Conservation (phyloP, 1,140 invertebrate genomes). For the Sitobion miscanthi region DNA sequence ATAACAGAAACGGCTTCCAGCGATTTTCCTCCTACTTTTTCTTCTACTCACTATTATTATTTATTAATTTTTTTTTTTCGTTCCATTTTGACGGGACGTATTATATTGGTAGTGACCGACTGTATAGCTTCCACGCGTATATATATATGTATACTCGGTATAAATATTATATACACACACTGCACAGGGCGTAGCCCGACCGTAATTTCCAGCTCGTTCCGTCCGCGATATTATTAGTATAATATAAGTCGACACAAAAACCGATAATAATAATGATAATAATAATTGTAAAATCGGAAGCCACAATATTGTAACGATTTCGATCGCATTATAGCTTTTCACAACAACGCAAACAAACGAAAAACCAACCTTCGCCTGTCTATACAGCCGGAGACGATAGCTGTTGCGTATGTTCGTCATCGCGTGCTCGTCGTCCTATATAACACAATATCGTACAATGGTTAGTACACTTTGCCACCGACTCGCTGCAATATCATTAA, state of each 20-base stretch:
- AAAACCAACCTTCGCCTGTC: background rate
- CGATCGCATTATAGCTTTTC: background rate
- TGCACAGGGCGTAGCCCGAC: background rate
- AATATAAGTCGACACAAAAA: conserved; percentile 7
- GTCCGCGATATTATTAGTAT: background rate
- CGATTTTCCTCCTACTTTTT: background rate
- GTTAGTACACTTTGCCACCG: background rate
- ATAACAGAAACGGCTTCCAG: conserved; percentile 8
- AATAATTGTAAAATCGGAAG: conserved; percentile 12
- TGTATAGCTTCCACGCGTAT: background rate
- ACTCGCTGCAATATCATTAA: background rate
- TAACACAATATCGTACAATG: background rate
- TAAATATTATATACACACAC: background rate
- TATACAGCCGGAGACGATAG: background rate
- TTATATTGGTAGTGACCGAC: background rate
- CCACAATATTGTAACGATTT: conserved; percentile 5
- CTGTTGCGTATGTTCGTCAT: background rate
- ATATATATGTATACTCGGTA: no score
- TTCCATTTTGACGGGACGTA: background rate
- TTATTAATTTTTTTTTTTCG: background rate
- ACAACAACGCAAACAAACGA: background rate
- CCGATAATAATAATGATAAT: background rate
- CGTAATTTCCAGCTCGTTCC: background rate
- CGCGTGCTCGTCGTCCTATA: background rate
- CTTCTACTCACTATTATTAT: background rate